Percentiles rank a stretch among this genome's conserved stretches.
These are phyloP conservation scores for Perognathus longimembris DNA, from an alignment of 2,113 vertebrate species.

Conservation along the genomic window DNA sequence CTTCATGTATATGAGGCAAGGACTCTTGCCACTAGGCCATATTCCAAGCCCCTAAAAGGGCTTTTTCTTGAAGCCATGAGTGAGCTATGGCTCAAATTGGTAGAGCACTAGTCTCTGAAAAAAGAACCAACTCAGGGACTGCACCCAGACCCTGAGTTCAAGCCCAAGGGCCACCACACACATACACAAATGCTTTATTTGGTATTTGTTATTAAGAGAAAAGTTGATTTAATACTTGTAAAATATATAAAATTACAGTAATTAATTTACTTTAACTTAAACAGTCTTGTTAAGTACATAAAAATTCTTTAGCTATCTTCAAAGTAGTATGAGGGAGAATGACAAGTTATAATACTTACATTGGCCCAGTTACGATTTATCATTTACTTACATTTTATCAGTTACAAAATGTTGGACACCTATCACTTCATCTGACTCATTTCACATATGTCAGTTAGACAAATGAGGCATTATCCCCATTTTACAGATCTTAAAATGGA, in stretches of 20 bases:
- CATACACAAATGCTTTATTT: no score
- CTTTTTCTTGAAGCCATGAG: no score
- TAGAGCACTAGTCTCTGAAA: no score
- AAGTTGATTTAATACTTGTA: not conserved
- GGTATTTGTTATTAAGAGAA: slow-evolving; percentile 23
- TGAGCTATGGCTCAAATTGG: no score
- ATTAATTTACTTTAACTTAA: slow-evolving; percentile 27
- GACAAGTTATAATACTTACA: not conserved
- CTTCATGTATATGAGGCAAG: no score
- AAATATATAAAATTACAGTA: slow-evolving; percentile 17
- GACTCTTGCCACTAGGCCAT: no score
- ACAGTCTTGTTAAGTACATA: no score
- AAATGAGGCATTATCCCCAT: not conserved
- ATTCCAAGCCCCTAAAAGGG: no score
- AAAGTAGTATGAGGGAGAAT: not conserved
- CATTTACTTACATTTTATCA: slow-evolving; percentile 16
- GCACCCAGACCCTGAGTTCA: no score
- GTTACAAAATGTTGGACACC: slow-evolving; percentile 1
- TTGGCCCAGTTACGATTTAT: no score
- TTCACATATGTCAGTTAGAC: not conserved
- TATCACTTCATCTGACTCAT: not conserved
- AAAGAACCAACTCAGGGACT: no score
- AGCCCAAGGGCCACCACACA: no score
- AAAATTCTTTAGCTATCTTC: slow-evolving; percentile 13
- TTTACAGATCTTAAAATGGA: slow-evolving; percentile 14